phyloP scores from a whole-genome alignment of 2,888 invertebrate species.

The Sympetrum striolatum region DNA sequence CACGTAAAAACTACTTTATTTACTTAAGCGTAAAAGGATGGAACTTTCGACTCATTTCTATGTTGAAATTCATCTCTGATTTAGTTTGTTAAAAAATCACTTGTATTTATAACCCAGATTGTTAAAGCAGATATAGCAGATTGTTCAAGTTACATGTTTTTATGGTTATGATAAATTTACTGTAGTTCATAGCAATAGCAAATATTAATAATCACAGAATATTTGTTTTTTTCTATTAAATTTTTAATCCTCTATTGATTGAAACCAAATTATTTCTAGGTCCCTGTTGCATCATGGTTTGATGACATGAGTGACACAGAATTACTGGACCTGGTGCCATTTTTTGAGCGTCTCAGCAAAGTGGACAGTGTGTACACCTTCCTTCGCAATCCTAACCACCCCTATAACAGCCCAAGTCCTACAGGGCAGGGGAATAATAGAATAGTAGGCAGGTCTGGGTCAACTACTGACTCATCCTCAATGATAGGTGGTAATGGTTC shows the following conservation, averaged over 20 bases:
- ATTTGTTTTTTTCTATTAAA: too few relatives aligned
- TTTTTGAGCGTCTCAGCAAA: conserved; percentile 96
- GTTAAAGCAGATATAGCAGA: too few relatives aligned
- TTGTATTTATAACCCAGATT: too few relatives aligned
- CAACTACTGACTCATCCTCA: conserved; percentile 16
- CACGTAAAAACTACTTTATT: neutral
- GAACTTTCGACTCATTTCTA: too few relatives aligned
- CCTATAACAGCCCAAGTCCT: conserved; percentile 57
- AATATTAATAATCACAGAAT: too few relatives aligned
- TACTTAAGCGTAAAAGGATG: too few relatives aligned
- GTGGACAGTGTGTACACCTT: conserved; percentile 97
- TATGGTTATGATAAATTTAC: too few relatives aligned
- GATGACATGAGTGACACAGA: conserved; percentile 98
- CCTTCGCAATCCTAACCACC: conserved; percentile 90
- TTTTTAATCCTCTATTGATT: neutral
- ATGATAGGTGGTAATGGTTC: conserved; percentile 27
- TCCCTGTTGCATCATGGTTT: conserved; percentile 99
- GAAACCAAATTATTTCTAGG: conserved; percentile 63
- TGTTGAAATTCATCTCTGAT: too few relatives aligned
- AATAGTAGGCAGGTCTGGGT: conserved; percentile 20
- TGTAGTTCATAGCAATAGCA: too few relatives aligned
- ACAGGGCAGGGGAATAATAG: conserved; percentile 21
- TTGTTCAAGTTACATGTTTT: too few relatives aligned
- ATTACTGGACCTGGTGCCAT: conserved; percentile 94
- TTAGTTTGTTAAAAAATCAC: too few relatives aligned